Conservation (phyloP, 2,888 invertebrate genomes). For the Frankliniella intonsa region DNA sequence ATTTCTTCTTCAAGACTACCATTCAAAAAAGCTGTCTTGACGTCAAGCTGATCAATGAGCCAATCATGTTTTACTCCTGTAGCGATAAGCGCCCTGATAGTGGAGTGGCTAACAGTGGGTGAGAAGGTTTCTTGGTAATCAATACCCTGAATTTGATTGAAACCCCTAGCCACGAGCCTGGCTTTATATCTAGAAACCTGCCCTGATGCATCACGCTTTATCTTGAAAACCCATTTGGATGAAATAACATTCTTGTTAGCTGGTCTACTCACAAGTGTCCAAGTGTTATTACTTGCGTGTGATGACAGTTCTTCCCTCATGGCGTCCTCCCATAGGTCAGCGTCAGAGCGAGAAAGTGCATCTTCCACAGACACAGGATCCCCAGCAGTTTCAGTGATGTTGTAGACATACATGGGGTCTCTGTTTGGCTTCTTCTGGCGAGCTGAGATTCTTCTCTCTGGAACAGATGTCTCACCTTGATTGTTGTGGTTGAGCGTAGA, state of each 20-base stretch:
- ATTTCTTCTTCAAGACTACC: conserved; percentile 39
- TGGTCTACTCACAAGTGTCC: conserved; percentile 33
- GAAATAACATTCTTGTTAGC: conserved; percentile 31
- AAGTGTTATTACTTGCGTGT: conserved; percentile 35
- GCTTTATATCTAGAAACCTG: conserved; percentile 37
- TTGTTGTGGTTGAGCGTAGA: too few species aligned
- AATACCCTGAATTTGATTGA: conserved; percentile 38
- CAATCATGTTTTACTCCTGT: conserved; percentile 38
- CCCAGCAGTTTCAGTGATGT: neutral
- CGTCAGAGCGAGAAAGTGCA: neutral
- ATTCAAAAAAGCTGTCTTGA: conserved; percentile 40
- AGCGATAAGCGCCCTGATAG: conserved; percentile 38
- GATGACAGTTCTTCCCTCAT: conserved; percentile 35
- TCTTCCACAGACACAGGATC: neutral
- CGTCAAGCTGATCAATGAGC: conserved; percentile 39
- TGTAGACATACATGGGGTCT: neutral
- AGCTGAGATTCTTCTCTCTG: neutral
- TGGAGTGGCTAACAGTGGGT: conserved; percentile 38
- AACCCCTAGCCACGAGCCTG: conserved; percentile 39
- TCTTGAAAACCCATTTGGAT: conserved; percentile 37
- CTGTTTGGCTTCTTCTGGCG: neutral
- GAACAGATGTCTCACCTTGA: too few species aligned
- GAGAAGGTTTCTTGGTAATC: conserved; percentile 40
- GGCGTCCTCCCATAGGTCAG: conserved; percentile 35
- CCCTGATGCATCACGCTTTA: conserved; percentile 37